phyloP scores from a whole-genome alignment of 2,888 invertebrate species.

The Synergus umbraculus region DNA sequence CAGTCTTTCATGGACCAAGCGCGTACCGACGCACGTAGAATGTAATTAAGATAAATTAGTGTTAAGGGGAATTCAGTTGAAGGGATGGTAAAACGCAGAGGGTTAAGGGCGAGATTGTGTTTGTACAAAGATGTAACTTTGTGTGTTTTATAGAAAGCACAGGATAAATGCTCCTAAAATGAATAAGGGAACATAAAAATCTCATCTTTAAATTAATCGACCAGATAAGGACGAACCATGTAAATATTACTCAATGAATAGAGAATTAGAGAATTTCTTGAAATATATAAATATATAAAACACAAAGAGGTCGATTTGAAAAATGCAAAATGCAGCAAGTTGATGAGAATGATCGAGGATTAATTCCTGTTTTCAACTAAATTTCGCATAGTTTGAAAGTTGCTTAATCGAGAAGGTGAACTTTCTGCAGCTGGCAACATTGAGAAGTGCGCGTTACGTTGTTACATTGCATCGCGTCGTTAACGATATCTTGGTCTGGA shows the following conservation, averaged over 20 bases:
- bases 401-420: conserved; percentile 23
- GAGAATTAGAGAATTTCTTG: no score
- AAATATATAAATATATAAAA: no score
- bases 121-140: conserved; percentile 10
- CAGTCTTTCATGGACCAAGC: conserved; percentile 45
- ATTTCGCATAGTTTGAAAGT: conserved; percentile 13
- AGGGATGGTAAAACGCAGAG: conserved; percentile 31
- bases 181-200: no score
- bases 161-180: background rate
- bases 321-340: background rate
- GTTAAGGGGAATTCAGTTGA: conserved; percentile 67
- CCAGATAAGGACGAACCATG: no score
- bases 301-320: background rate
- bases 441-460: conserved; percentile 51
- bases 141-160: background rate
- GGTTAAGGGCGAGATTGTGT: conserved; percentile 13
- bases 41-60: conserved; percentile 77
- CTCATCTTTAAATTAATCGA: no score
- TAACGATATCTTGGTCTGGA: conserved; percentile 66
- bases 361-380: background rate
- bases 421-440: conserved; percentile 37
- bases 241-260: no score
- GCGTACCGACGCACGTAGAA: conserved; percentile 73
- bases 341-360: background rate
- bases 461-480: conserved; percentile 55